Percentiles rank a stretch among this genome's conserved stretches.
phyloP scores from a whole-genome alignment of 1,140 invertebrate genomes.

The Hormaphis cornu region DNA sequence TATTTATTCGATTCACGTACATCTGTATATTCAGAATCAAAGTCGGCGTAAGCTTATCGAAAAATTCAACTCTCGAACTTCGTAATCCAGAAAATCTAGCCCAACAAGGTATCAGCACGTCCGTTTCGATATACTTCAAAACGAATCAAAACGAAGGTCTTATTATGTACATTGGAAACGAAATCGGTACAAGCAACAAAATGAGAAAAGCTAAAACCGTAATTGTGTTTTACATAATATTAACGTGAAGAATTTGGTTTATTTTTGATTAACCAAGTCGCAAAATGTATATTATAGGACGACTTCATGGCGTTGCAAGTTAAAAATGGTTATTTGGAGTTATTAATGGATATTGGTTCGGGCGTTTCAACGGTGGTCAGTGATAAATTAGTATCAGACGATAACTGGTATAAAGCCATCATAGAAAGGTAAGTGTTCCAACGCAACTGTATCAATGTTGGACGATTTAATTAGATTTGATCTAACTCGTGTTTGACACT shows the following conservation, averaged over 20 bases:
- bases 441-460: not conserved
- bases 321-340: conserved; percentile 72
- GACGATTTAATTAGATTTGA: too few relatives aligned
- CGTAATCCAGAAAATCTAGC: conserved; percentile 73
- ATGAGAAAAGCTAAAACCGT: conserved; percentile 55
- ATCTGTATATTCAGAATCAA: conserved; percentile 57
- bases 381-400: conserved; percentile 67
- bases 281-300: conserved; percentile 48
- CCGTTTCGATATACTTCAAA: conserved; percentile 75
- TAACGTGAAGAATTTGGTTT: conserved; percentile 23
- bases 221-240: conserved; percentile 37
- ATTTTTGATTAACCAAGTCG: not conserved
- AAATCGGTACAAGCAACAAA: conserved; percentile 50
- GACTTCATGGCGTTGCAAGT: conserved; percentile 92
- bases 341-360: conserved; percentile 74
- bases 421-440: conserved; percentile 60
- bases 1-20: conserved; percentile 20
- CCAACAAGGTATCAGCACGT: conserved; percentile 71
- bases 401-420: conserved; percentile 82
- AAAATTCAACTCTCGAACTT: conserved; percentile 71
- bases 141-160: conserved; percentile 73
- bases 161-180: conserved; percentile 82
- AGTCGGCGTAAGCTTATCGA: conserved; percentile 75
- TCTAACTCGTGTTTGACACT: too few relatives aligned
- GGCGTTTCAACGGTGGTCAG: conserved; percentile 64